Conservation (phyloP, 2,797 vertebrate species). For the Gymnodraco acuticeps region DNA sequence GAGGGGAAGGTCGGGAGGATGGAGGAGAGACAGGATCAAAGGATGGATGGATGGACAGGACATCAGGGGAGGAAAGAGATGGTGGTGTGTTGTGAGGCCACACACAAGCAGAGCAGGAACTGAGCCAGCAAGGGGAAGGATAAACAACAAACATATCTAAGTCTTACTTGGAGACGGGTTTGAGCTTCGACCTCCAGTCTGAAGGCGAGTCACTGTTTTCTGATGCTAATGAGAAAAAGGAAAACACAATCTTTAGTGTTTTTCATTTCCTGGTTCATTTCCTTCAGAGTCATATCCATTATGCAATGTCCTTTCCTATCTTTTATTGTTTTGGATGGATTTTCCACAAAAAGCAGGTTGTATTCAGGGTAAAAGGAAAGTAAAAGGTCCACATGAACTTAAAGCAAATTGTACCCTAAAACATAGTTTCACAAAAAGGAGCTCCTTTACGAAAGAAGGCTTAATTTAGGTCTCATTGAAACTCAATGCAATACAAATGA, state of each 20-base stretch:
- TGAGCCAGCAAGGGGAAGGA: not conserved
- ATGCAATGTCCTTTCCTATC: not conserved
- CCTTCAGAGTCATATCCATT: not conserved
- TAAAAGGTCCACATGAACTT: too few species aligned
- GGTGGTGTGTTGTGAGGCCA: conserved; percentile 19
- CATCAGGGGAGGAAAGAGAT: conserved; percentile 7
- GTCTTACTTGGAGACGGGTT: conserved; percentile 86
- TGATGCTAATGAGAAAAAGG: conserved; percentile 31
- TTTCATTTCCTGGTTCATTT: not conserved
- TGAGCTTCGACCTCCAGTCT: conserved; percentile 90
- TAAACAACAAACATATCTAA: not conserved
- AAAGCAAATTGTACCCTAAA: too few species aligned
- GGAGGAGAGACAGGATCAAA: conserved; percentile 50
- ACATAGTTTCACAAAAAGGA: too few species aligned
- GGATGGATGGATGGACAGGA: conserved; percentile 55
- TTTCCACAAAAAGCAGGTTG: too few species aligned
- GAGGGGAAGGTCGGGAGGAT: conserved; percentile 54
- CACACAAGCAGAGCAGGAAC: conserved; percentile 18
- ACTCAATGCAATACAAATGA: too few species aligned
- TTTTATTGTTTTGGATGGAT: not conserved
- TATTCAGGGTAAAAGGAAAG: too few species aligned
- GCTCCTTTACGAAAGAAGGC: too few species aligned
- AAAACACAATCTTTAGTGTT: not conserved
- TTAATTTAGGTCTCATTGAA: too few species aligned
- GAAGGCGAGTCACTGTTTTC: conserved; percentile 77